Evolutionary conservation across 2,797 vertebrate genomes (phyloP).

Genomic region (Leptoclinus maculatus): DNA sequence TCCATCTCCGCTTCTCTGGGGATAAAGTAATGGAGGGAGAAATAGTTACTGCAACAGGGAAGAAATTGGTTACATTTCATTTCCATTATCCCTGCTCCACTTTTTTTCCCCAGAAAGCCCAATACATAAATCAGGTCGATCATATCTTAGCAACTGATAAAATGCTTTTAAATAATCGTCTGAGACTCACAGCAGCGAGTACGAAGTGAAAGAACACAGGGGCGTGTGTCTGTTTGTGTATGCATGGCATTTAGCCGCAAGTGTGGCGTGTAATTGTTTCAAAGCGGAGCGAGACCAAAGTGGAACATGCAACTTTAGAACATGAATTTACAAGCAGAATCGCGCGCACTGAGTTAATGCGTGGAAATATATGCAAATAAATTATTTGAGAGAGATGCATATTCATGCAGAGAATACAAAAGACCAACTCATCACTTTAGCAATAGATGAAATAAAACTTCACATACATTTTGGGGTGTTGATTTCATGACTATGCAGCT

Average conservation of each 20-base stretch:
- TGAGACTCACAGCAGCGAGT: constrained; percentile 39
- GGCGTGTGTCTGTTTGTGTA: constrained; percentile 29
- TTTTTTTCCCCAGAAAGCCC: constrained; percentile 21
- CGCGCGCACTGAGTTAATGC: constrained; percentile 27
- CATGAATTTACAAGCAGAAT: constrained; percentile 21
- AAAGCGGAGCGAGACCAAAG: constrained; percentile 45
- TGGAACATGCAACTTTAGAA: constrained; percentile 50
- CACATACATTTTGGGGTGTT: constrained; percentile 13
- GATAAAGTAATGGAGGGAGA: constrained; percentile 29
- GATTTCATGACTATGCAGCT: constrained; percentile 14
- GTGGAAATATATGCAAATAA: constrained; percentile 65
- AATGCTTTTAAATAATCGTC: constrained; percentile 25
- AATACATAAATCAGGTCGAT: constrained; percentile 57
- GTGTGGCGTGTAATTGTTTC: constrained; percentile 54
- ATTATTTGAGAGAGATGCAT: constrained; percentile 45
- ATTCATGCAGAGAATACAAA: constrained; percentile 51
- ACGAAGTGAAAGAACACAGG: constrained; percentile 33
- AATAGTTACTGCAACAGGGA: constrained; percentile 34
- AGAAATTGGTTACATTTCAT: constrained; percentile 40
- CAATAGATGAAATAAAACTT: constrained; percentile 10
- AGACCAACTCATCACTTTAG: constrained; percentile 38
- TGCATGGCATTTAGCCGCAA: constrained; percentile 20
- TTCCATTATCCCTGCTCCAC: constrained; percentile 41
- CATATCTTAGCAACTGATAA: constrained; percentile 69
- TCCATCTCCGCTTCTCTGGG: constrained; percentile 23